Evolutionary conservation across 2,113 vertebrate species (phyloP), one percentile per base, ranked within the genome.

Genomic region (Paramormyrops kingsleyae): DNA sequence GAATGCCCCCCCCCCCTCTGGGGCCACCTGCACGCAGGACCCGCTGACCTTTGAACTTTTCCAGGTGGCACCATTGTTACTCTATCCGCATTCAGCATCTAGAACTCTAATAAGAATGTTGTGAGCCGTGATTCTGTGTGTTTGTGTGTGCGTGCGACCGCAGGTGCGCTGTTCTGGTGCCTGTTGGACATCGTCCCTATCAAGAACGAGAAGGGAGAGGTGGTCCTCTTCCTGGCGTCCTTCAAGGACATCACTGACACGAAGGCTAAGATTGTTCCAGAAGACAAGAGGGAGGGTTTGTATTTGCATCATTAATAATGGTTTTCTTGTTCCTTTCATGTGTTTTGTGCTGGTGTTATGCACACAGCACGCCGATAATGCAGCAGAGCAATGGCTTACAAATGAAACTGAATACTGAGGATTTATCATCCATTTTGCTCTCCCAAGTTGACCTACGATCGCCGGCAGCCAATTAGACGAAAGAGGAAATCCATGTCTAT

Each of bases 151-250:
- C 80, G 80, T 83, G 80, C 89, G 27, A 89, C 31, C 39, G 21
- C 95, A 99, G 98, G 96, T 77, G 95, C 95, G 94, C 95, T 97
- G 89, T 99, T 99, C 95, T 99, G 98, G 98, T 99, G 98, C 94
- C 97, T 99, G 77, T 91, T 99, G 96, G 98, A 99, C 93, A 97
- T 99, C 90, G 98, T 99, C 92, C 98, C 98, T 90, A 99, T 99
- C 96, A 99, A 99, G 95, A 99, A 99, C 83, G 98, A 99, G 92
- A 99, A 99, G 93, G 98, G 98, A 90, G 98, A 99, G n/a, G 98
- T 99, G 92, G 98, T 99, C 46, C 97, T 99, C 74, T 99, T 99
- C 93, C 96, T 99, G 94, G 96, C 98, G 39, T 99, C 98, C 70
- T 99, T 99, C 95, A 99, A 99, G 94, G 98, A 99, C 91, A 97